phyloP scores from a whole-genome alignment of 2,113 vertebrate genomes.

The Nothoprocta perdicaria region DNA sequence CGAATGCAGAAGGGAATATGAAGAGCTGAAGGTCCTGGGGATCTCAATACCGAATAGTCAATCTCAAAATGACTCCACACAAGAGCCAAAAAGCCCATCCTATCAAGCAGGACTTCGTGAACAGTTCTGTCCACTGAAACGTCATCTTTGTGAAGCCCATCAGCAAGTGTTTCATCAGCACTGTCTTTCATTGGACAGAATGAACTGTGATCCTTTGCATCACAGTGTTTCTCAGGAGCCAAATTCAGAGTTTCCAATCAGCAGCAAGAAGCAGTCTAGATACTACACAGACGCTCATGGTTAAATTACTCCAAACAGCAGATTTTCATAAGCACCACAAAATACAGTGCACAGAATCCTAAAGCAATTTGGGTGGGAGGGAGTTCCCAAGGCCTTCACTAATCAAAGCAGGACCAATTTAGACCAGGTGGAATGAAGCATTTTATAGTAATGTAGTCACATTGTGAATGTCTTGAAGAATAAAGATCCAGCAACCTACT shows the following conservation, averaged over 20 bases:
- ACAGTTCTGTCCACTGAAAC: neutral
- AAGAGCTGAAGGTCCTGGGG: neutral
- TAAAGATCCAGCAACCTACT: rapidly evolving
- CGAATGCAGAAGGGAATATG: neutral
- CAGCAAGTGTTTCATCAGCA: neutral
- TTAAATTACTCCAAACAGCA: neutral
- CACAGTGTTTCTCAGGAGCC: rapidly evolving
- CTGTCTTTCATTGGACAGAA: neutral
- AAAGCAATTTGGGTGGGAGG: neutral
- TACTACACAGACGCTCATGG: rapidly evolving
- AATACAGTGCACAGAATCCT: neutral
- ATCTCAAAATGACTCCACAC: neutral
- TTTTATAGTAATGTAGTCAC: rapidly evolving
- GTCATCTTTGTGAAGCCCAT: neutral
- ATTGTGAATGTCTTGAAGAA: rapidly evolving
- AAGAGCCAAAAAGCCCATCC: neutral
- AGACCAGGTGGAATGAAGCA: neutral
- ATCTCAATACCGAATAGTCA: neutral
- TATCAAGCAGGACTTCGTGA: neutral
- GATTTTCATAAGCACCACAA: neutral
- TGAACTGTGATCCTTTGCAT: neutral
- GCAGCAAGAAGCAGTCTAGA: neutral
- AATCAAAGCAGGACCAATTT: neutral
- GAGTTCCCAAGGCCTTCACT: neutral
- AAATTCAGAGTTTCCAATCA: neutral